Evolutionary conservation across 1,140 invertebrate species (phyloP), one percentile per base, ranked within the genome.

Genomic region (Spodoptera frugiperda): DNA sequence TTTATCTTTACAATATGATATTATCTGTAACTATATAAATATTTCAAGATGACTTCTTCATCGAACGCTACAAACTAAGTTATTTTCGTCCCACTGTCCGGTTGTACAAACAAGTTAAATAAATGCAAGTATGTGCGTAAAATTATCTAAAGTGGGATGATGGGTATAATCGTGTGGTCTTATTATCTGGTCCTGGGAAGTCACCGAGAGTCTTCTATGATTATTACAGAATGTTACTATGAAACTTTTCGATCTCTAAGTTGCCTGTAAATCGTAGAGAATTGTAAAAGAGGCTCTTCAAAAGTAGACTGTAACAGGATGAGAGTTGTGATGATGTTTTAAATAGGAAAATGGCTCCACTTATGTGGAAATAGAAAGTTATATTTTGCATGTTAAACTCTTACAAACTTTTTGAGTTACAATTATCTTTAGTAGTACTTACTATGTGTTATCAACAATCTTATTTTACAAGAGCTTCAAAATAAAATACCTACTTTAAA

Each of bases 81-180:
- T 39, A n/a, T 61, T 61, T 39, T 61, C 17, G 1, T 48, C 4
- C 17, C 44, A n/a, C 48, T 17, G 25, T 48, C 17, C 14, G 44
- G 61, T 25, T 65, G 44, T 48, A 25, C 3, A 17, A 48, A 65
- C 44, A 48, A 65, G 61, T 65, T 65, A 25, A 65, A 65, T 65
- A 65, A 65, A 48, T 48, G 17, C 61, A 48, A 39, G 17, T 21
- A 48, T 33, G 5, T 30, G 33, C 44, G 44, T 65, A 39, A 61
- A 48, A 14, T 57, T 21, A 65, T 21, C 2, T 33, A 1, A 11
- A 65, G 44, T 21, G 17, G 59, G 33, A 15, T 8, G 39, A 25
- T 1, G 21, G 48, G 2, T 15, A n/a, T 33, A 33, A 4, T 33
- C 2, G 8, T 8, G 6, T 33, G 4, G 33, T 33, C 19, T 55